Conservation (phyloP, 2,797 vertebrate species). For the Aythya fuligula region DNA sequence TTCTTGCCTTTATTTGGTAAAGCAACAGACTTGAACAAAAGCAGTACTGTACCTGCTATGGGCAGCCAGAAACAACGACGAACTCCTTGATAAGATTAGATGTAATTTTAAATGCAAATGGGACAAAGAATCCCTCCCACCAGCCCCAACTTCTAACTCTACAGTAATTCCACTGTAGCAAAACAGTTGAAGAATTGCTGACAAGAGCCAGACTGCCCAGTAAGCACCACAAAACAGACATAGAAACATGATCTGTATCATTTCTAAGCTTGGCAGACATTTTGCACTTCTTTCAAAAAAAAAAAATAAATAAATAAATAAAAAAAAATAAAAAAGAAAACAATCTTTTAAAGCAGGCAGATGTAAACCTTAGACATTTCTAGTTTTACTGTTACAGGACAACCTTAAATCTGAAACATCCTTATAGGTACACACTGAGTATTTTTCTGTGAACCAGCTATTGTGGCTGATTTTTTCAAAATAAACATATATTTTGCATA, state of each 20-base stretch:
- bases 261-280: slow-evolving; percentile 79
- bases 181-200: slow-evolving; percentile 78
- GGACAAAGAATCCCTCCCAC: slow-evolving; percentile 82
- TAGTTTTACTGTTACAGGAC: slow-evolving; percentile 45
- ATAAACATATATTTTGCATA: not conserved
- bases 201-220: slow-evolving; percentile 78
- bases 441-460: not conserved
- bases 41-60: slow-evolving; percentile 88
- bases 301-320: not conserved
- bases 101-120: slow-evolving; percentile 82
- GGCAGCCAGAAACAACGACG: slow-evolving; percentile 84
- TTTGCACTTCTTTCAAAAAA: slow-evolving; percentile 62
- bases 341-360: slow-evolving; percentile 54
- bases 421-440: not conserved
- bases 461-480: not conserved
- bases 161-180: slow-evolving; percentile 80
- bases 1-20: slow-evolving; percentile 80
- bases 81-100: slow-evolving; percentile 88
- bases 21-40: slow-evolving; percentile 88
- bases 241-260: slow-evolving; percentile 76
- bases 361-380: not conserved
- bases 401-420: slow-evolving; percentile 27
- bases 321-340: not conserved
- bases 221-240: slow-evolving; percentile 76
- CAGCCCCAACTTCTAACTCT: slow-evolving; percentile 73